Conservation (phyloP, 2,888 invertebrate species). For the Bombyx huttoni region DNA sequence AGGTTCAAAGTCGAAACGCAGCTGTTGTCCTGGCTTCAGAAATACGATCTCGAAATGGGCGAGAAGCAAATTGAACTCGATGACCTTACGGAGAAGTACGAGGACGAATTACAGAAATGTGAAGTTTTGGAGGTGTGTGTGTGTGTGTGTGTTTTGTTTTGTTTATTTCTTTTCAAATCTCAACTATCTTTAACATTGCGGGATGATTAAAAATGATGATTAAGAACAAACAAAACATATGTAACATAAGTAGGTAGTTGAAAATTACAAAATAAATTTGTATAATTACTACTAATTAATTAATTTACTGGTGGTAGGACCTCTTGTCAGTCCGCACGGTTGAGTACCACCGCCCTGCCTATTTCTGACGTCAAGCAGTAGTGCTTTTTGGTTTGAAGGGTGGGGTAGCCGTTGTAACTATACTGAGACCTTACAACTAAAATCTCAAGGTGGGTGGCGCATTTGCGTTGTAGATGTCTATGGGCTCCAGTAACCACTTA, state of each 20-base stretch:
- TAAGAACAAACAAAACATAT: not conserved
- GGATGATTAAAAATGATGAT: too few relatives aligned
- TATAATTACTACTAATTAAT: too few relatives aligned
- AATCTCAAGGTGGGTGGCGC: too few relatives aligned
- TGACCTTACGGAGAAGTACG: slow-evolving; percentile 55
- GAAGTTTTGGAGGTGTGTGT: slow-evolving; percentile 52
- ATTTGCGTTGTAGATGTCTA: too few relatives aligned
- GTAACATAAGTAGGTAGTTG: not conserved
- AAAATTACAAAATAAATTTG: not conserved
- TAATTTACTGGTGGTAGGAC: too few relatives aligned
- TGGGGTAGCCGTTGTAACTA: too few relatives aligned
- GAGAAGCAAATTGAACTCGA: slow-evolving; percentile 71
- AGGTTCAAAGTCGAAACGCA: slow-evolving; percentile 73
- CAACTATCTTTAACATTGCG: not conserved
- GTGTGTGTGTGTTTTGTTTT: not conserved
- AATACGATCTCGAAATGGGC: slow-evolving; percentile 73
- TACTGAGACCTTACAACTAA: too few relatives aligned
- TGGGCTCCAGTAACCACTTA: too few relatives aligned
- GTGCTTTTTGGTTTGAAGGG: too few relatives aligned
- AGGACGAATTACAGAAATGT: slow-evolving; percentile 55
- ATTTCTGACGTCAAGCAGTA: too few relatives aligned
- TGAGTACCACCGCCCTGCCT: too few relatives aligned
- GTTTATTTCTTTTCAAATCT: not conserved
- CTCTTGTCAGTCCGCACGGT: too few relatives aligned
- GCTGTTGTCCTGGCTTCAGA: slow-evolving; percentile 69